A percentile compares a stretch with the other conserved stretches of the same genome.
Evolutionary conservation across 2,797 vertebrate genomes (phyloP).

Genomic region (Microctenopoma steveboyesi): DNA sequence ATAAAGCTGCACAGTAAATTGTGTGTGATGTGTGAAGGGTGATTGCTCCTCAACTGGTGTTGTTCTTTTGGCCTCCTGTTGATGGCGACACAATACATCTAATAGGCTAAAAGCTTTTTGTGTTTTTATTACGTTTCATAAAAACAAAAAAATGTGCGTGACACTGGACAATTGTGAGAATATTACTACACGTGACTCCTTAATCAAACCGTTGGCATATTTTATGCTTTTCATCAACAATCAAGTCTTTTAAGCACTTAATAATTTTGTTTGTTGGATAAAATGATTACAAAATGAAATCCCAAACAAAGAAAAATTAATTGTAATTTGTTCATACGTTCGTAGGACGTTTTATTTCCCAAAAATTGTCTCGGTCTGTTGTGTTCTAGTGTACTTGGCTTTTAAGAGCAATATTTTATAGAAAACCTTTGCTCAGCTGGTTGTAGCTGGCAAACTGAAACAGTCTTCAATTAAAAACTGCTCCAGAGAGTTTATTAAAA

Average conservation of each 20-base stretch:
- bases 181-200: not conserved
- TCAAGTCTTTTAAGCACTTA: too few species aligned
- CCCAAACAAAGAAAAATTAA: too few species aligned
- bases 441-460: not conserved
- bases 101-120: conserved; percentile 11
- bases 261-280: too few species aligned
- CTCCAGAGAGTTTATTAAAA: not conserved
- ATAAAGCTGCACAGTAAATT: too few species aligned
- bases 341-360: not conserved
- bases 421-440: not conserved
- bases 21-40: too few species aligned
- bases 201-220: not conserved
- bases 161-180: not conserved
- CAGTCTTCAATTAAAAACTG: not conserved
- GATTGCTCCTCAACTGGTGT: conserved; percentile 10
- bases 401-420: not conserved
- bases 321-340: too few species aligned
- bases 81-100: conserved; percentile 70
- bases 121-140: too few species aligned
- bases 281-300: too few species aligned
- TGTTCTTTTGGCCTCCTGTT: conserved; percentile 54
- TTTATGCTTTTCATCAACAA: not conserved
- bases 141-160: too few species aligned
- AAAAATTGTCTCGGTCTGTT: not conserved
- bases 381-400: too few species aligned